Base-by-base conservation (phyloP, 2,113 vertebrate genomes). In the Trinectes maculatus region DNA sequence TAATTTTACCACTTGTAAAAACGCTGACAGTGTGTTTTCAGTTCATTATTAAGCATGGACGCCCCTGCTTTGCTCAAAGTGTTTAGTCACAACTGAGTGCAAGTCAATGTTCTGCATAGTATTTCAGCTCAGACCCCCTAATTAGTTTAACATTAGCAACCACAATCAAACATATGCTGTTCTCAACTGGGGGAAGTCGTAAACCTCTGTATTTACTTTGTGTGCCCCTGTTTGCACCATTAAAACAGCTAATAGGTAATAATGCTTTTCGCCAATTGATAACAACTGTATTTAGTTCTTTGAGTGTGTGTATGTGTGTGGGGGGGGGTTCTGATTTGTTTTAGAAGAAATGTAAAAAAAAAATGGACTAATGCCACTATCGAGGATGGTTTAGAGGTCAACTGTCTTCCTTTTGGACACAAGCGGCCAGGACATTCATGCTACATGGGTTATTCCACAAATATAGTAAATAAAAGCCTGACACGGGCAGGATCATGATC, bases 91-190 rank as follows among this genome's bases (percentile, higher is more conserved):
- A 85, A 86, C 88, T 77, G 79, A 78, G 73, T 56, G 72, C 87
- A 74, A 71, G 31, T 57, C 54, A 66, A 65, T 70, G 70, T 60
- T 71, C 67, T 63, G 61, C 54, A 16, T 59, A 53, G 83, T 91
- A 89, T 91, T 91, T 91, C 88, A 89, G 57, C 92, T 91, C 92
- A 80, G 75, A 88, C 74, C 91, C 91, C 85, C 54, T 91, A 94
- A 94, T 94, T 94, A 94, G 87, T 88, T 71, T 83, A 84, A 86
- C 88, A 89, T 92, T 92, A 93, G 91, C 87, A 87, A 88, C 91
- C 82, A 79, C 87, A 89, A 87, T 85, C 89, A 87, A 91, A 84
- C 85, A 62, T 48, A 63, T 88, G 87, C 79, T 88, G 88, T 91
- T 78, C 86, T 94, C 71, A 82, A 93, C 93, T 89, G 85, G 77